Percentiles rank a stretch among this genome's conserved stretches.
phyloP scores from a whole-genome alignment of 1,140 invertebrate genomes.

The Aphaenogaster rudis region DNA sequence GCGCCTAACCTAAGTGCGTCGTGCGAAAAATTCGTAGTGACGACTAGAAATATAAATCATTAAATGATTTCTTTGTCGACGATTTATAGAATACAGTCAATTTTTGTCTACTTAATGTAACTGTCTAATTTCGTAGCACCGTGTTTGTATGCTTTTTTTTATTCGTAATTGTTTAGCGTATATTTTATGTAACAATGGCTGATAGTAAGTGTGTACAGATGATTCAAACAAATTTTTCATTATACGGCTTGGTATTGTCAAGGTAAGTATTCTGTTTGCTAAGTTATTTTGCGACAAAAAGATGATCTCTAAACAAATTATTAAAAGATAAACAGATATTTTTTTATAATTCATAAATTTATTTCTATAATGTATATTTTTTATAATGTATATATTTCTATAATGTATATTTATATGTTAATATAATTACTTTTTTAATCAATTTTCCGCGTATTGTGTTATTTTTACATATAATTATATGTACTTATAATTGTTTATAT shows the following conservation, averaged over 20 bases:
- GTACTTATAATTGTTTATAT: constrained; percentile 30
- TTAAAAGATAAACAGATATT: constrained; percentile 46
- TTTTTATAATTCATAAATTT: constrained; percentile 10
- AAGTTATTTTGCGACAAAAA: neutral
- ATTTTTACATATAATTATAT: constrained; percentile 11
- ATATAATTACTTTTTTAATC: constrained; percentile 33
- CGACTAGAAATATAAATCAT: neutral
- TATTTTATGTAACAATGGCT: constrained; percentile 64
- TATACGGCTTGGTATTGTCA: constrained; percentile 86
- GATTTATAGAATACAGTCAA: neutral
- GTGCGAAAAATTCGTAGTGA: no score
- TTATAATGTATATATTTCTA: no score
- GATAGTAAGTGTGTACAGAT: constrained; percentile 82
- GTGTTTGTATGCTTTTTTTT: neutral
- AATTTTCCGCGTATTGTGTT: neutral
- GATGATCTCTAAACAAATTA: neutral
- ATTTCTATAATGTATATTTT: neutral
- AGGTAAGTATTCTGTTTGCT: constrained; percentile 79
- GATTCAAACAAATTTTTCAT: constrained; percentile 86
- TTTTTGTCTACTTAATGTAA: neutral
- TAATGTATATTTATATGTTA: neutral
- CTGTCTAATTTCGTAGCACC: neutral
- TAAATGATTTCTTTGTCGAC: neutral
- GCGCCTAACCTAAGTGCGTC: neutral
- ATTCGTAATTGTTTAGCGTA: neutral